Evolutionary conservation across 2,113 vertebrate species (phyloP), one percentile per base, ranked within the genome.

Genomic region (Phrynosoma blainvillii): DNA sequence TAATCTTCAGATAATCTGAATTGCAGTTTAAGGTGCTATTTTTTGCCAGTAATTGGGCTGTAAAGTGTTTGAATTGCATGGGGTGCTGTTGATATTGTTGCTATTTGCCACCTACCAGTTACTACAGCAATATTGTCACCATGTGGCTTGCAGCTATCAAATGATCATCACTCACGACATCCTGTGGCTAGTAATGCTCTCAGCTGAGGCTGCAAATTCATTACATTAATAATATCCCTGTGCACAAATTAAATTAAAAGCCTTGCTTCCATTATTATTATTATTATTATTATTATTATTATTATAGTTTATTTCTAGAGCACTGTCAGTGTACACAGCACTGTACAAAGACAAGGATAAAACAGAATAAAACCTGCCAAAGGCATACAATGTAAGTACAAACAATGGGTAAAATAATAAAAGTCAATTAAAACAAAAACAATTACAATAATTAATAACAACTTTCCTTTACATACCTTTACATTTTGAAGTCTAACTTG

Each of bases 401-500:
- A 36, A 36, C 36, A 36, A 36, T 36, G 36, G 36, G 36, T 36
- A 36, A 36, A 36, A 36, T 36, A 36, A 36, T 36, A 36, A 36
- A 36, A 36, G 36, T 36, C 36, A 36, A 36, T 36, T 36, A 36
- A 36, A 36, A 36, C 36, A 36, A 36, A 36, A 36, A 36, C 36
- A 36, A 36, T 36, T 36, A 36, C 36, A 36, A 36, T 36, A 36
- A 36, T 36, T 36, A 36, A 36, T 36, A 36, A 36, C 36, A 36
- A 36, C 36, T 1, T 36, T 36, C 36, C 36, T 36, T 36, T 36
- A 36, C 36, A 36, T 36, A 1, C 36, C 14, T 32, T 52, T 86
- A 78, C 40, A 66, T 86, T 86, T 86, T 52, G 23, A 36, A 81
- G 84, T 70, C 54, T 88, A 66, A 79, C 42, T 40, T 23, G 11